Base-by-base conservation (phyloP, 2,888 invertebrate species). In the Lasius fuliginosus region DNA sequence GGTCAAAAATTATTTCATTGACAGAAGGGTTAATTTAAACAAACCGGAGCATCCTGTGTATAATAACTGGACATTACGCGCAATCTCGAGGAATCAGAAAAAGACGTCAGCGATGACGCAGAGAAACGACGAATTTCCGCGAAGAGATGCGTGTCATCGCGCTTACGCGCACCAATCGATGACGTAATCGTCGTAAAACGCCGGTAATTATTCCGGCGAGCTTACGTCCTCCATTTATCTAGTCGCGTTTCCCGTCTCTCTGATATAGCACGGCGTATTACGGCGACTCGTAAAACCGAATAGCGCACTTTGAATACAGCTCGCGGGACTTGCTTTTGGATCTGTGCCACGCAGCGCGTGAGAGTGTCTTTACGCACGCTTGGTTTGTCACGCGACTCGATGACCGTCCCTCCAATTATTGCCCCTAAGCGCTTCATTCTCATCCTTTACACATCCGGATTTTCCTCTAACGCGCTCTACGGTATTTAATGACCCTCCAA, bases 351-450 rank as follows among this genome's bases (percentile, higher is more conserved):
- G 42, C 36, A 53, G 23, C 46, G 46, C 60, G 46, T 36, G 46
- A 81, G 60, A 79, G 60, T 33, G 46, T 12, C 79, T 71, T 79
- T 71, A 81, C 27, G 60, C 27, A 33, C 33, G 18, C 58, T 60
- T 6, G 79, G 5, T n/a, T 71, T 62, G 46, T 60, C 79, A 71
- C 71, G 60, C 79, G 36, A 81, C 71, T 71, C 60, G 36, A 71
- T 62, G 79, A 60, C 27, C 36, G 71, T 23, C 18, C 27, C 23
- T 23, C 33, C 79, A 71, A 81, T 81, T 81, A 62, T 71, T 71
- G 46, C 18, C 79, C 49, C 49, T 27, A 81, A 71, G 71, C 79
- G 36, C n/a, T 36, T n/a, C 60, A 71, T 71, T 79, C 79, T 69
- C 56, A 77, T 77, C 69, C 46, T 46, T 27, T 60, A 36, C 46